A percentile compares a stretch with the other conserved stretches of the same genome.
Evolutionary conservation across 1,140 invertebrate species (phyloP).

Genomic region (Coptotermes formosanus): DNA sequence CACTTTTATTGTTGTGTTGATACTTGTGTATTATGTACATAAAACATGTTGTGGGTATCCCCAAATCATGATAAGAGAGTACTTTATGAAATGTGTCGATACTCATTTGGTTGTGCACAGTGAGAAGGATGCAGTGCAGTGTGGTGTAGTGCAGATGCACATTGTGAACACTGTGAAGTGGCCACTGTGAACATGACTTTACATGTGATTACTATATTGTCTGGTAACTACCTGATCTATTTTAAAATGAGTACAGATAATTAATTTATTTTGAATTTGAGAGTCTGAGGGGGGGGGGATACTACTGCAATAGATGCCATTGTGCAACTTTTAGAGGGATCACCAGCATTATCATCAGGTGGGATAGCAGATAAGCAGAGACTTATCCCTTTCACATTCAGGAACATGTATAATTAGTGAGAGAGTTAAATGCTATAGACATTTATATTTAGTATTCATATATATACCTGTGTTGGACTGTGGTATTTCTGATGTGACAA

Average conservation of each 20-base stretch:
- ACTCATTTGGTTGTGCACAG: conserved; percentile 17
- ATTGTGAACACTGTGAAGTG: not conserved
- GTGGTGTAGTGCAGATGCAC: not conserved
- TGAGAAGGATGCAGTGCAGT: not conserved
- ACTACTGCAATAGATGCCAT: not conserved
- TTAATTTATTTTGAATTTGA: not conserved
- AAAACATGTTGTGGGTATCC: not conserved
- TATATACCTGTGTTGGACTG: not conserved
- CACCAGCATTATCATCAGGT: not conserved
- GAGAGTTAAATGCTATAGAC: too few relatives aligned
- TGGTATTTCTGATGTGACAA: not conserved
- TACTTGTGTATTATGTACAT: not conserved
- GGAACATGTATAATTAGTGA: too few relatives aligned
- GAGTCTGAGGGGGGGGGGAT: not conserved
- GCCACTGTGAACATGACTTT: not conserved
- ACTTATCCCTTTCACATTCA: too few relatives aligned
- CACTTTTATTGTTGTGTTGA: not conserved
- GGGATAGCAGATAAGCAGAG: not conserved
- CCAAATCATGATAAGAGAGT: not conserved
- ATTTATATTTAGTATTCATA: too few relatives aligned
- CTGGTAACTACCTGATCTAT: not conserved
- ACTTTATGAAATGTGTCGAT: conserved; percentile 12
- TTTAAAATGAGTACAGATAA: conserved; percentile 10
- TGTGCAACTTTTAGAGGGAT: not conserved
- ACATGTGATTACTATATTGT: conserved; percentile 6